Evolutionary conservation across 2,888 invertebrate genomes (phyloP).

Genomic region (Cataglyphis cursor): DNA sequence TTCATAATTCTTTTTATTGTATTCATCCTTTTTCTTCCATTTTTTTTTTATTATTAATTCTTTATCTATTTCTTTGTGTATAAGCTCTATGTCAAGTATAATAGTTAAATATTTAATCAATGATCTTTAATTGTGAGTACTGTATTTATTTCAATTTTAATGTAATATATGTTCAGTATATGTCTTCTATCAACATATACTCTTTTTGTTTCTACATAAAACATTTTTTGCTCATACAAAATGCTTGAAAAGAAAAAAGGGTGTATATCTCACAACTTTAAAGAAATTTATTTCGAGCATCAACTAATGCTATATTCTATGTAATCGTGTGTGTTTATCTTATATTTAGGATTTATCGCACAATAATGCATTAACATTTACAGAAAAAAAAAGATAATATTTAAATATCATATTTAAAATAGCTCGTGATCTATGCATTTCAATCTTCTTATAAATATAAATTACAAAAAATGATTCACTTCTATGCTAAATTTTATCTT

Average conservation of each 20-base stretch:
- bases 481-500: conserved; percentile 56
- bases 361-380: conserved; percentile 32
- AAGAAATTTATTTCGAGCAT: conserved; percentile 22
- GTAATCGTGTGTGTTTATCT: background rate
- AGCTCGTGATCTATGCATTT: conserved; percentile 56
- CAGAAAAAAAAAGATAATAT: background rate
- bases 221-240: background rate
- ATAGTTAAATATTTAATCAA: background rate
- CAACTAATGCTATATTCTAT: background rate
- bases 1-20: background rate
- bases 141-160: background rate
- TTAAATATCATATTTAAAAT: conserved; percentile 22
- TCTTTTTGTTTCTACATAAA: background rate
- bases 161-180: background rate
- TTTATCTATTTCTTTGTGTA: background rate
- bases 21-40: too few relatives aligned
- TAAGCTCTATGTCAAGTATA: background rate
- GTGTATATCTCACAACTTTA: background rate
- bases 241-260: background rate
- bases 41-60: background rate
- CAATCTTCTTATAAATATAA: conserved; percentile 63
- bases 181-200: background rate
- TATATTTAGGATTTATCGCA: conserved; percentile 21
- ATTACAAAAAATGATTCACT: conserved; percentile 66
- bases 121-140: background rate